phyloP scores from a whole-genome alignment of 2,888 invertebrate species.

The Litoditis marina region DNA sequence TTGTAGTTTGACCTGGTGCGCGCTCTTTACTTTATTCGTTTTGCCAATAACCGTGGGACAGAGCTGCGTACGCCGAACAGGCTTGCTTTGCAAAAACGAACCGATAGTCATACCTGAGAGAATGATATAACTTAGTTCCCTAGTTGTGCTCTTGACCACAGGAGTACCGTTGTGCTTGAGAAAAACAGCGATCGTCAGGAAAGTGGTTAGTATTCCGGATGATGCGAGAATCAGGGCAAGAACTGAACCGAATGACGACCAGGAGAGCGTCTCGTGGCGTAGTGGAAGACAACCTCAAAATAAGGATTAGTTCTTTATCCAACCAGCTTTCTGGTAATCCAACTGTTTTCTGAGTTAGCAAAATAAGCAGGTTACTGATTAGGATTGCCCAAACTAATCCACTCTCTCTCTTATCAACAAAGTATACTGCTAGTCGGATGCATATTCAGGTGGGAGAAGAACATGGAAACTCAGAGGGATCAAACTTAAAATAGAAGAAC shows the following conservation, averaged over 20 bases:
- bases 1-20: too few relatives aligned
- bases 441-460: too few relatives aligned
- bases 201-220: slow-evolving; percentile 74
- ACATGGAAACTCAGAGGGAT: too few relatives aligned
- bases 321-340: not conserved
- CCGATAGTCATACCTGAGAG: slow-evolving; percentile 67
- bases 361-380: not conserved
- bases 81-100: not conserved
- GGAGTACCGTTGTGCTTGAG: slow-evolving; percentile 85
- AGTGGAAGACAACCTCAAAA: slow-evolving; percentile 38
- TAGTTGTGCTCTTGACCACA: slow-evolving; percentile 89
- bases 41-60: too few relatives aligned
- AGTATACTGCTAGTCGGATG: too few relatives aligned
- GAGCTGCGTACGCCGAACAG: too few relatives aligned
- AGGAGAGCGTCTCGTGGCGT: slow-evolving; percentile 33
- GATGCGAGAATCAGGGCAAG: slow-evolving; percentile 52
- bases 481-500: too few relatives aligned
- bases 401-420: too few relatives aligned
- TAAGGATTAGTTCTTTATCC: not conserved
- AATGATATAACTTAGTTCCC: slow-evolving; percentile 76
- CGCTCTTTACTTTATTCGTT: too few relatives aligned
- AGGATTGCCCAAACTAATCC: not conserved
- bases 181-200: slow-evolving; percentile 78
- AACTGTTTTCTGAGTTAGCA: not conserved
- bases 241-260: slow-evolving; percentile 42